Base-by-base conservation (phyloP, 1,140 invertebrate species). In the Aplysia californica region DNA sequence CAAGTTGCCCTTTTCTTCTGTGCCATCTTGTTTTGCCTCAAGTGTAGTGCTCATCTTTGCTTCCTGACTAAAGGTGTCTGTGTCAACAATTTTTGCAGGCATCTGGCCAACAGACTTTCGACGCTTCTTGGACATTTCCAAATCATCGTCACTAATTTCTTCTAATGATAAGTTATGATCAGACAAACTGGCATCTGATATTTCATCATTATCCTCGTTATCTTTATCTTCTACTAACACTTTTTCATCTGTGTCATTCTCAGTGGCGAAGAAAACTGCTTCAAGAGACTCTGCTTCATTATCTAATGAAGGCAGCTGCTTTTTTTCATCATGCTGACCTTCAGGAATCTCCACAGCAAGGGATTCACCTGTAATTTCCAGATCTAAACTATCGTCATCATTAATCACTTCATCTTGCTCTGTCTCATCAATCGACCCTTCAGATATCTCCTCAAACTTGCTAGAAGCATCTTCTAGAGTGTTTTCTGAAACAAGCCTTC, bases 401-500 rank as follows among this genome's bases (percentile, higher is more conserved):
- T 4, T 41, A 4, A 26, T 29, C 1, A 66, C 15, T 23, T 75
- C 72, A 5, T 66, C 61, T 41, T 75, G 72, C 35, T 66, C 72
- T 38, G n/a, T 20, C 33, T 65, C 15, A 41, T 66, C 61, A 21
- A 75, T 75, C 15, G 72, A 75, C 15, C 72, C 72, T 39, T 75
- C 72, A 31, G 72, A 75, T 44, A 75, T 75, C 55, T 75, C 72
- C 50, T 75, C 72, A 75, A 75, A 75, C 50, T 41, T 75, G 39
- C 59, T 65, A 56, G 38, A 39, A 2, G 39, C 70, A 1, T 15
- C 21, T 18, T 73, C 70, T 23, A 31, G 18, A 31, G 10, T 2
- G 6, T 31, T 10, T 23, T 56, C n/a, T n/a, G 26, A 4, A 20
- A 21, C 15, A 1, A 2, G 4, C 20, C 20, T 2, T 39, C 23